Evolutionary conservation across 2,113 vertebrate species (phyloP).

Genomic region (Pseudonaja textilis): DNA sequence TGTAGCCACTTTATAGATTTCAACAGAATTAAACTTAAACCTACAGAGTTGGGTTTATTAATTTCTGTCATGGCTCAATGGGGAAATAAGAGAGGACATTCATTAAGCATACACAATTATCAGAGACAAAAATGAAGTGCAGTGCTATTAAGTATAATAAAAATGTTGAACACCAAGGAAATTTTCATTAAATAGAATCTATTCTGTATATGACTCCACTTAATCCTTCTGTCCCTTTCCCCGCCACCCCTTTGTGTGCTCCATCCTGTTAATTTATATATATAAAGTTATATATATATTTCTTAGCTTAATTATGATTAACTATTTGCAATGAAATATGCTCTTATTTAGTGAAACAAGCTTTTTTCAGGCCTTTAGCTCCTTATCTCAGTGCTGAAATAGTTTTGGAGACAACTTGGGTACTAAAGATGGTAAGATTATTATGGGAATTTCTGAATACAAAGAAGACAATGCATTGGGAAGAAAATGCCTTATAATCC

Average conservation of each 20-base stretch:
- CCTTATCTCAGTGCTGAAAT: constrained; percentile 57
- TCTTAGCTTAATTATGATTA: constrained; percentile 84
- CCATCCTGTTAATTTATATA: constrained; percentile 78
- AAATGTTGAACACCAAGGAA: constrained; percentile 84
- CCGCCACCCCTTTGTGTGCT: constrained; percentile 65
- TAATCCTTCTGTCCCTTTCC: constrained; percentile 77
- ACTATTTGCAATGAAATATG: constrained; percentile 70
- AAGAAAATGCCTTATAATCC: neutral
- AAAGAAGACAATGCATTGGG: constrained; percentile 38
- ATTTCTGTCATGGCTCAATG: constrained; percentile 83
- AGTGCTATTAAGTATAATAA: constrained; percentile 84
- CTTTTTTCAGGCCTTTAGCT: constrained; percentile 14
- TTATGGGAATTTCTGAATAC: constrained; percentile 46
- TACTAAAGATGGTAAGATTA: constrained; percentile 63
- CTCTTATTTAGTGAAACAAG: constrained; percentile 61
- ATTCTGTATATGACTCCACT: constrained; percentile 82
- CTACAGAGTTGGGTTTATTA: constrained; percentile 87
- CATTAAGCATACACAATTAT: constrained; percentile 84
- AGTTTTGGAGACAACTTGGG: constrained; percentile 49
- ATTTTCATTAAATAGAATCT: constrained; percentile 87
- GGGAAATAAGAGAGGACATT: constrained; percentile 81
- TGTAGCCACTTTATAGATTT: constrained; percentile 85
- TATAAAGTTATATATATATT: constrained; percentile 67
- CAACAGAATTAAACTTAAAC: constrained; percentile 86
- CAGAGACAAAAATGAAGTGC: constrained; percentile 83